phyloP scores from a whole-genome alignment of 1,140 invertebrate species.

The Lamellibrachia luymesi region DNA sequence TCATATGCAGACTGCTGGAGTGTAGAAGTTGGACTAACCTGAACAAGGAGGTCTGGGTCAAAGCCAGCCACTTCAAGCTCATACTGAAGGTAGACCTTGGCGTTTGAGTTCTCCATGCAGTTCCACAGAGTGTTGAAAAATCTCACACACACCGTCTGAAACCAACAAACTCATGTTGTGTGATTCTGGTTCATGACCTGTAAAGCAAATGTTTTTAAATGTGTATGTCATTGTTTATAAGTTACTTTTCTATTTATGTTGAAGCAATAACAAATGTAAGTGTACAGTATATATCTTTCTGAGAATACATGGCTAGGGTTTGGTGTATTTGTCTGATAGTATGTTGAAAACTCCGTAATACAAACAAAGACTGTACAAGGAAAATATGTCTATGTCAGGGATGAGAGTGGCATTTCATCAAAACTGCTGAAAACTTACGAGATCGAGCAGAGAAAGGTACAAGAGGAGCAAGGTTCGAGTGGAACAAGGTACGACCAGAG shows the following conservation, averaged over 20 bases:
- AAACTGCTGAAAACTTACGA: too few species aligned
- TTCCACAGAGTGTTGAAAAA: slow-evolving; percentile 82
- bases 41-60: slow-evolving; percentile 69
- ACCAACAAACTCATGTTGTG: slow-evolving; percentile 32
- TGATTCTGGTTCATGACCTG: slow-evolving; percentile 11
- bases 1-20: neutral
- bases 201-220: neutral
- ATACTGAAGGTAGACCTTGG: slow-evolving; percentile 79
- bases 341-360: neutral
- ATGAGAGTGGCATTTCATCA: too few species aligned
- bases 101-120: slow-evolving; percentile 66
- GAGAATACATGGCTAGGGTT: neutral
- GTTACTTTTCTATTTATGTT: neutral
- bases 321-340: neutral
- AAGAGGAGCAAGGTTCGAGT: too few species aligned
- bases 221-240: neutral
- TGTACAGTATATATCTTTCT: neutral
- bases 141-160: slow-evolving; percentile 77
- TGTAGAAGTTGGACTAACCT: slow-evolving; percentile 59
- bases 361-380: neutral
- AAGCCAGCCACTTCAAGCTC: slow-evolving; percentile 82
- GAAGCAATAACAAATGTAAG: neutral
- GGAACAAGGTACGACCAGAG: too few species aligned
- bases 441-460: neutral
- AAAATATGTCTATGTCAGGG: neutral